Base-by-base conservation (phyloP, 2,888 invertebrate genomes). In the Lottia scabra region DNA sequence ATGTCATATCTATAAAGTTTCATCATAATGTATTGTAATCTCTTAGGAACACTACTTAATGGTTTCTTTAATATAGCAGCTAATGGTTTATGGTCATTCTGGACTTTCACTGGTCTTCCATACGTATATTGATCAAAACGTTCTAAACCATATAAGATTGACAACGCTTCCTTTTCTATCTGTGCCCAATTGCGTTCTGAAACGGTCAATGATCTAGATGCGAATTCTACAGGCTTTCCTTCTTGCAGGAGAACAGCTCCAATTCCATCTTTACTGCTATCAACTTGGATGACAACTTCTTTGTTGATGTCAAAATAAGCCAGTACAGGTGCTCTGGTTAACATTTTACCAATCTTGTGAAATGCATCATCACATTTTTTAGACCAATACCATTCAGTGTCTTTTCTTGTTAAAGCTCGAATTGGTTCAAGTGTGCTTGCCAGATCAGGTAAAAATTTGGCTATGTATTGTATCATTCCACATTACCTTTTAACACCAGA, bases 61-160 rank as follows among this genome's bases (percentile, higher is more conserved):
- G 77, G 74, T 74, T 79, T 79, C 46, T 63, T 63, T n/a, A 69
- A 63, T 26, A 78, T 78, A 3, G 74, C 26, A 4, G 72, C 76
- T 2, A 78, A 30, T 0, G 73, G 77, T 62, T 76, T 77, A 64
- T 74, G 75, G 38, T 80, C 77, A 23, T 71, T 73, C 1, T 73
- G 13, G 1, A 75, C 68, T 4, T 19, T 71, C 1, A 76, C 70
- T 5, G 65, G 68, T 13, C 75, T 45, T 23, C 79, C 77, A 68
- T 76, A 80, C 8, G 78, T 77, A 46, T 79, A 81, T 63, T 78
- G 79, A 68, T 80, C 71, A 64, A 81, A 80, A 15, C 76, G 69
- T 44, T 80, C 79, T 2, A 76, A 73, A 12, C 77, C 77, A 73
- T 65, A 80, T 12, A 72, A 68, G 16, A 70, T 64, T 1, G 66